Evolutionary conservation across 2,888 invertebrate genomes (phyloP).

Genomic region (Leptinotarsa tumamoca): DNA sequence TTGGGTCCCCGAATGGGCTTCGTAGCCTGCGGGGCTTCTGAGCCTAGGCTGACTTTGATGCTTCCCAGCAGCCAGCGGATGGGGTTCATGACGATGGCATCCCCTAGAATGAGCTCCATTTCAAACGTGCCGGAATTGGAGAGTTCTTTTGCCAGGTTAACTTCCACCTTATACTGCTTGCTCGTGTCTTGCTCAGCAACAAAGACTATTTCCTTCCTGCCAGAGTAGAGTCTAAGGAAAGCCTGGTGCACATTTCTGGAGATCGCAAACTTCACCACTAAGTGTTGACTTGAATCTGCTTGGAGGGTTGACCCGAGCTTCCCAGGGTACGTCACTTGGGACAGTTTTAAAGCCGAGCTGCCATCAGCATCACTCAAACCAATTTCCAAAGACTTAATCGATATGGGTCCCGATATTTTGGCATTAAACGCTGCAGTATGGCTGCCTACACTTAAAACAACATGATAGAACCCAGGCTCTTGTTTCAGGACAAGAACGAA

Average conservation of each 20-base stretch:
- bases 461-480: conserved; percentile 86
- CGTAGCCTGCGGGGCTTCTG: conserved; percentile 43
- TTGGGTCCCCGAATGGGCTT: conserved; percentile 66
- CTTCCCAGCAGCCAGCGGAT: conserved; percentile 88
- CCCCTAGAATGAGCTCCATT: conserved; percentile 89
- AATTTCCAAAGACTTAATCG: conserved; percentile 83
- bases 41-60: conserved; percentile 73
- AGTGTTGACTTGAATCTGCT: conserved; percentile 88
- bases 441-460: conserved; percentile 79
- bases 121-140: conserved; percentile 82
- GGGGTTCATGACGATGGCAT: conserved; percentile 90
- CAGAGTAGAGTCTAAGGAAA: conserved; percentile 83
- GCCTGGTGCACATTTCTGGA: conserved; percentile 81
- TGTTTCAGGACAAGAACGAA: conserved; percentile 84
- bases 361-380: conserved; percentile 93
- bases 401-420: conserved; percentile 82
- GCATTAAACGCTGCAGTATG: conserved; percentile 68
- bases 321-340: conserved; percentile 76
- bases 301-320: conserved; percentile 78
- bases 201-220: conserved; percentile 87
- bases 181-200: conserved; percentile 89
- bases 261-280: conserved; percentile 84
- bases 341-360: conserved; percentile 82
- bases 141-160: conserved; percentile 85
- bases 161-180: conserved; percentile 88